phyloP scores from a whole-genome alignment of 2,113 vertebrate species.

The Connochaetes taurinus region DNA sequence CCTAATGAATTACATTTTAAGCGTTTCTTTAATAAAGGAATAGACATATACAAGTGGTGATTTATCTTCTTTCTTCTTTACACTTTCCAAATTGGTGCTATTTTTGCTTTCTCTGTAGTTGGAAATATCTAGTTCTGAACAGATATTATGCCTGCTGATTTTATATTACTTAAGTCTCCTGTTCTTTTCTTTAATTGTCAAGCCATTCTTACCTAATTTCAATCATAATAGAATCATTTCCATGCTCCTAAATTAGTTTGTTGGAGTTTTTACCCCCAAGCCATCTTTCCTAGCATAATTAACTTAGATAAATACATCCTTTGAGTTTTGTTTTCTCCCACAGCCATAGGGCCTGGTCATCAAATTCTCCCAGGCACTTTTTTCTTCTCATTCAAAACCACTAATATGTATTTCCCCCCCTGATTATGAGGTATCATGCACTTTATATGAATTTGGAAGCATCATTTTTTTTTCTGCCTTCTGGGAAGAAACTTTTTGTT shows the following conservation, averaged over 20 bases:
- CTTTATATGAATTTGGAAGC: background rate
- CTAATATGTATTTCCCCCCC: background rate
- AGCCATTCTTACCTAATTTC: background rate
- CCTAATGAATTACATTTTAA: background rate
- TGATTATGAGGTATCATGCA: background rate
- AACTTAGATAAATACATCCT: background rate
- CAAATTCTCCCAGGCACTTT: background rate
- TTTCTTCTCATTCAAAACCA: background rate
- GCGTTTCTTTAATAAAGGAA: background rate
- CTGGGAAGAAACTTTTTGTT: background rate
- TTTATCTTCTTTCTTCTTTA: background rate
- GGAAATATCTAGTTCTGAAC: background rate
- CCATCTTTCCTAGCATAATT: constrained; percentile 13
- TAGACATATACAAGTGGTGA: background rate
- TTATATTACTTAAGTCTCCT: background rate
- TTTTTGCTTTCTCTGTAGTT: background rate
- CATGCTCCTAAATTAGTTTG: background rate
- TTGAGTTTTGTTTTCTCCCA: background rate
- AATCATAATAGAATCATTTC: constrained; percentile 23
- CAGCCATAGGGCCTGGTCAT: background rate
- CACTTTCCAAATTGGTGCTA: background rate
- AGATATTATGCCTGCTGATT: background rate
- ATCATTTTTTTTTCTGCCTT: background rate
- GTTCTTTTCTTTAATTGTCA: background rate
- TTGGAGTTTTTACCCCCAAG: background rate